These are phyloP conservation scores for Enteromius argenteus DNA, from an alignment of 2,797 vertebrate species.

Conservation along the genomic window DNA sequence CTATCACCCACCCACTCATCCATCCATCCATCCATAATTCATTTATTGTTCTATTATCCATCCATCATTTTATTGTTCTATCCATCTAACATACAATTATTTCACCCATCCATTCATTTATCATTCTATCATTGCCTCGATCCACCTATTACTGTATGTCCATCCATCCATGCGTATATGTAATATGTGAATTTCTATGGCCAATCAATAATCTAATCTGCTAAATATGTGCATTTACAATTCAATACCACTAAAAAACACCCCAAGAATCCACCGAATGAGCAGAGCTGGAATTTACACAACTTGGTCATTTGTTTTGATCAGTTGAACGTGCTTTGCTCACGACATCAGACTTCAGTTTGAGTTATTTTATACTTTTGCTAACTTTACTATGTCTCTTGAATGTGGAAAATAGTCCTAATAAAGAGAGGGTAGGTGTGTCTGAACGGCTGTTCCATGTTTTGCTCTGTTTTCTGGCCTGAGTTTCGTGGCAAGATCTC, in stretches of 20 bases:
- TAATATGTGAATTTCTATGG: neutral
- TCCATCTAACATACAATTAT: neutral
- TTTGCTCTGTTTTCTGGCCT: slow-evolving; percentile 32
- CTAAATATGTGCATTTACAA: neutral
- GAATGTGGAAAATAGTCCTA: neutral
- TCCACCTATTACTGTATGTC: neutral
- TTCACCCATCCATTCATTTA: neutral
- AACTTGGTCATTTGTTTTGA: neutral
- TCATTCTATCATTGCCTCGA: neutral
- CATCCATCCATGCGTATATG: neutral
- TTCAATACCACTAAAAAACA: neutral
- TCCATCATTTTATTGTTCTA: neutral
- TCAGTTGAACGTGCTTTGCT: neutral
- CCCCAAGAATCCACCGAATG: neutral
- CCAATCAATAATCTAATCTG: neutral
- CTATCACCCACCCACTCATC: too few relatives aligned
- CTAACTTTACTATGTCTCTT: neutral
- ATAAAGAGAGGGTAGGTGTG: neutral
- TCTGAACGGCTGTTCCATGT: slow-evolving; percentile 8
- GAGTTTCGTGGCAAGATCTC: slow-evolving; percentile 31
- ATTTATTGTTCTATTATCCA: neutral
- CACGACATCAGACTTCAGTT: neutral
- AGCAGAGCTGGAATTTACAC: neutral
- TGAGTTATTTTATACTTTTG: slow-evolving; percentile 3
- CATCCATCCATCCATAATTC: neutral